Base-by-base conservation (phyloP, 2,888 invertebrate species). In the Lampropteryx suffumata region DNA sequence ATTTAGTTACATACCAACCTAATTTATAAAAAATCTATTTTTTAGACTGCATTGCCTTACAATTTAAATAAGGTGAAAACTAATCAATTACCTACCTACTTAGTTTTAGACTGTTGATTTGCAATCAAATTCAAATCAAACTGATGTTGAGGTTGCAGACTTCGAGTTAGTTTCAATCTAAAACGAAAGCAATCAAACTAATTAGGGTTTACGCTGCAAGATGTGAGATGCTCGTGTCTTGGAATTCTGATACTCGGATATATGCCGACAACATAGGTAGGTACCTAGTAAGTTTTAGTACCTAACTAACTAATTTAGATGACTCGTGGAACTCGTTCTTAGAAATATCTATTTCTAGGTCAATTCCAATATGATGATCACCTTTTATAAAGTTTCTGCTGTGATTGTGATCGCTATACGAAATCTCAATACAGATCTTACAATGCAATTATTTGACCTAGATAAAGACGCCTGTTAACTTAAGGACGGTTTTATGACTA, bases 381-480 rank as follows among this genome's bases (percentile, higher is more conserved):
- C 13, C 33, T 42, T n/a, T n/a, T 46, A 11, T 0, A 35, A 13
- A n/a, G 41, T 47, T 37, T 53, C 21, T 40, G 39, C 34, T 43
- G 12, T 11, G 39, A 43, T 13, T 48, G 43, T 40, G 50, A 54
- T 49, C 42, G 32, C 36, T 54, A 51, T 55, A 47, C 47, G 42
- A 56, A 62, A 56, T 50, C 50, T 56, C 48, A 54, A 44, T 50
- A 55, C 33, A 46, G 12, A 49, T 60, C 51, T 53, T 53, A 57
- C 50, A 30, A 36, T 52, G 58, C 60, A 59, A 41, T 57, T 51
- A 55, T 54, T 56, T 58, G 60, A 55, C 62, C 64, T 59, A 62
- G 59, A 53, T 55, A 55, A 45, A 36, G 43, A 44, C 43, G 46
- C 24, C 36, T 51, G 44, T 53, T 11, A 50, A 49, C 46, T 50